Conservation (phyloP, 1,140 invertebrate species). For the Drosophila kohkoa region DNA sequence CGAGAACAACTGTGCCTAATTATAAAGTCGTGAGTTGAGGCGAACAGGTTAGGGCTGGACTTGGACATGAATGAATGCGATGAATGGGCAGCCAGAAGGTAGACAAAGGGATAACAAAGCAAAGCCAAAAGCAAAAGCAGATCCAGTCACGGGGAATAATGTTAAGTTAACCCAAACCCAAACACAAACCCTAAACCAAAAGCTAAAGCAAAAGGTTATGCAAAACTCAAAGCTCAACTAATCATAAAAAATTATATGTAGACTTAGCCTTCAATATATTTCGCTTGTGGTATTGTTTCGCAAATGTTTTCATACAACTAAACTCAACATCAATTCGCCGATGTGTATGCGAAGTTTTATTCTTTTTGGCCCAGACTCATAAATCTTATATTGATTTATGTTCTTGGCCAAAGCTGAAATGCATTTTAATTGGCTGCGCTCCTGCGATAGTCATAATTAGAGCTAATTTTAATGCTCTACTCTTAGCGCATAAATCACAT, state of each 20-base stretch:
- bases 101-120: slow-evolving; percentile 9
- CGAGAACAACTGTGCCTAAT: slow-evolving; percentile 71
- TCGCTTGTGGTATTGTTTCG: slow-evolving; percentile 25
- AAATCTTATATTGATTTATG: slow-evolving; percentile 83
- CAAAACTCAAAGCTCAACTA: slow-evolving; percentile 70
- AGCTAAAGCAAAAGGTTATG: slow-evolving; percentile 61
- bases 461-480: slow-evolving; percentile 72
- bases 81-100: slow-evolving; percentile 25
- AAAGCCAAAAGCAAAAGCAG: background rate
- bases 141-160: background rate
- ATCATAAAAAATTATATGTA: slow-evolving; percentile 80
- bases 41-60: slow-evolving; percentile 72
- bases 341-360: background rate
- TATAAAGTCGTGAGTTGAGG: slow-evolving; percentile 78
- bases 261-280: slow-evolving; percentile 37
- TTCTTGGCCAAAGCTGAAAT: slow-evolving; percentile 55
- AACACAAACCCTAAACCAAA: background rate
- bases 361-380: slow-evolving; percentile 62
- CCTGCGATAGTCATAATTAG: slow-evolving; percentile 78
- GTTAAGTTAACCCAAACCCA: slow-evolving; percentile 2
- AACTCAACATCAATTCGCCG: background rate
- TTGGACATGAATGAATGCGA: slow-evolving; percentile 51
- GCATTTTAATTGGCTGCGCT: slow-evolving; percentile 78
- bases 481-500: slow-evolving; percentile 69
- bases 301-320: slow-evolving; percentile 3